Base-by-base conservation (phyloP, 2,888 invertebrate species). In the Acleris laterana region DNA sequence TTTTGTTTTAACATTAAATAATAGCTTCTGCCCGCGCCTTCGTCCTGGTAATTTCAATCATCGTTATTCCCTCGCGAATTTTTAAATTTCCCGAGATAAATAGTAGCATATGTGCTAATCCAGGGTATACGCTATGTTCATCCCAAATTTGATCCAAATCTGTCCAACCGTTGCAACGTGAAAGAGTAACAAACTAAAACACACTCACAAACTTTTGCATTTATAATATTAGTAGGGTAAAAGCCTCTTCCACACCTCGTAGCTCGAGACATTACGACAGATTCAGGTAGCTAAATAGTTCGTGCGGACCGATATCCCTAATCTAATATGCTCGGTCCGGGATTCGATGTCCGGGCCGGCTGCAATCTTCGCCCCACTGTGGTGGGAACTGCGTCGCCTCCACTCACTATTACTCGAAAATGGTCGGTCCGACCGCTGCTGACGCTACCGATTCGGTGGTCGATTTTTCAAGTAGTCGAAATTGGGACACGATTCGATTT, bases 321-420 rank as follows among this genome's bases (percentile, higher is more conserved):
- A 88, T 88, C 86, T 86, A 88, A 89, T 87, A 85, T 84, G 81
- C 83, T 78, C 76, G 79, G 81, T 84, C 80, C 80, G 80, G 76
- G 77, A 70, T 70, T 70, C 70, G 74, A 65, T 70, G 63, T 71
- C 56, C 61, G 62, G 48, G 42, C 49, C 52, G 48, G 57, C 46
- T 59, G 68, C 58, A 59, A 69, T 63, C 62, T 59, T 63, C 52
- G 51, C 78, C 77, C 52, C 71, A 72, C 9, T 81, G 79, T 74
- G 79, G 79, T 72, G 71, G 75, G 69, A 68, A 76, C 74, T 63
- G 71, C 77, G 76, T 73, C 77, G 79, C 80, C 53, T 77, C 73
- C 68, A 72, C 77, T 81, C 76, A 76, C 75, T 81, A 82, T 57
- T 60, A 59, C 59, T 42, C 32, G 58, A 48, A 59, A 52, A 59